phyloP scores from a whole-genome alignment of 2,888 invertebrate species.

The Hirtodrosophila histrioides region DNA sequence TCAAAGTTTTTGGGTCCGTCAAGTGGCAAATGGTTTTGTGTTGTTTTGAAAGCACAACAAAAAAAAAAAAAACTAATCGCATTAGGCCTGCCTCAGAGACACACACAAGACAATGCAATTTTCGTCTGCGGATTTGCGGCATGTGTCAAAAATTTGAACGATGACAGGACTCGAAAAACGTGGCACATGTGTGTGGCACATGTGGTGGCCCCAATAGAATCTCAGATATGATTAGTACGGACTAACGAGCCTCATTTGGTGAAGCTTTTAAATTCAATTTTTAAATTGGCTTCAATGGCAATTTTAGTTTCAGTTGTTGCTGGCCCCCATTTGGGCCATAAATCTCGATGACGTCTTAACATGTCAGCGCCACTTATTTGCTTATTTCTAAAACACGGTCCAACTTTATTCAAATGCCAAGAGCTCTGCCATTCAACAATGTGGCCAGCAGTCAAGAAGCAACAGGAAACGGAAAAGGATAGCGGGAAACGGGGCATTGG shows the following conservation, averaged over 20 bases:
- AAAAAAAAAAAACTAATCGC: constrained; percentile 66
- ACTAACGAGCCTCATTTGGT: constrained; percentile 35
- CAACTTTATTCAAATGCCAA: constrained; percentile 70
- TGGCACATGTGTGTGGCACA: constrained; percentile 45
- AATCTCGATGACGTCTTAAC: constrained; percentile 70
- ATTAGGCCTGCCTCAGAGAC: constrained; percentile 50
- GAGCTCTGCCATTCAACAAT: constrained; percentile 15
- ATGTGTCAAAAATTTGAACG: constrained; percentile 68
- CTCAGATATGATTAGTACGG: constrained; percentile 61
- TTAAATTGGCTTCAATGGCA: constrained; percentile 63
- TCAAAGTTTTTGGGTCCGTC: constrained; percentile 54
- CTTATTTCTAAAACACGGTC: constrained; percentile 42
- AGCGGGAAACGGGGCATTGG: constrained; percentile 12
- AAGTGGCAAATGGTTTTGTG: constrained; percentile 50
- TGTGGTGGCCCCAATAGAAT: background rate
- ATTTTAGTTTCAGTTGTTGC: constrained; percentile 7
- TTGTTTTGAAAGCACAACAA: constrained; percentile 42
- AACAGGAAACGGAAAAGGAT: constrained; percentile 61
- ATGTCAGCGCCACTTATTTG: constrained; percentile 75
- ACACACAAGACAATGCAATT: constrained; percentile 28
- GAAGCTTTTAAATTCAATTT: constrained; percentile 71
- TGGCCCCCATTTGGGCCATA: constrained; percentile 30
- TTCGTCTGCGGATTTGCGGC: constrained; percentile 47
- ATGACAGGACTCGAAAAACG: constrained; percentile 33
- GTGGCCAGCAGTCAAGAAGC: constrained; percentile 43